Percentiles rank a stretch among this genome's conserved stretches.
Conservation (phyloP, 1,140 invertebrate genomes). For the Sinella curviseta region DNA sequence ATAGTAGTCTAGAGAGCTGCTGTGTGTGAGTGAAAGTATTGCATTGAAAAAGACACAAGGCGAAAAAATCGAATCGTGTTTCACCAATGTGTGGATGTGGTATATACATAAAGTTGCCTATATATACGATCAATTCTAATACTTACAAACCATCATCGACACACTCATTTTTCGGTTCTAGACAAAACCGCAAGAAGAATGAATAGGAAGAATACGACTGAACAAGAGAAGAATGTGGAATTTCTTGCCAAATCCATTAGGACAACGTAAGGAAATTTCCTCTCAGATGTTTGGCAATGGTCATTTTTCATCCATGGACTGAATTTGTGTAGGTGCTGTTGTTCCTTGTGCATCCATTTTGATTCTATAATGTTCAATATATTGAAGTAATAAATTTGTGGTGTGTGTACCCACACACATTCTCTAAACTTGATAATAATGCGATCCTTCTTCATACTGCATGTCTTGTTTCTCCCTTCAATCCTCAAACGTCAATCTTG, state of each 20-base stretch:
- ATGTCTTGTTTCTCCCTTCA: neutral
- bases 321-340: neutral
- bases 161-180: too few species aligned
- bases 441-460: neutral
- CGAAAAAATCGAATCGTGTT: neutral
- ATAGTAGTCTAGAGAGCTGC: neutral
- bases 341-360: too few species aligned
- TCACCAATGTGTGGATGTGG: too few species aligned
- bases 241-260: slow-evolving; percentile 14
- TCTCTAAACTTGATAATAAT: neutral
- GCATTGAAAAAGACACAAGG: neutral
- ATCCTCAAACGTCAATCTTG: neutral
- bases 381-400: too few species aligned
- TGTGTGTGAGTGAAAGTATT: slow-evolving; percentile 10
- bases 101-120: too few species aligned
- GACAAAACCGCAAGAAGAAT: slow-evolving; percentile 1
- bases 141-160: too few species aligned
- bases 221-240: neutral
- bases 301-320: slow-evolving; percentile 17
- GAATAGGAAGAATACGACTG: neutral
- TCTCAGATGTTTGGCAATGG: slow-evolving; percentile 5
- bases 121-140: too few species aligned
- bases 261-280: neutral
- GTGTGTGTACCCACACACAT: too few species aligned
- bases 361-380: neutral